These are phyloP conservation scores for Accipiter virgatus DNA, from an alignment of 2,113 vertebrate genomes.

Conservation along the genomic window DNA sequence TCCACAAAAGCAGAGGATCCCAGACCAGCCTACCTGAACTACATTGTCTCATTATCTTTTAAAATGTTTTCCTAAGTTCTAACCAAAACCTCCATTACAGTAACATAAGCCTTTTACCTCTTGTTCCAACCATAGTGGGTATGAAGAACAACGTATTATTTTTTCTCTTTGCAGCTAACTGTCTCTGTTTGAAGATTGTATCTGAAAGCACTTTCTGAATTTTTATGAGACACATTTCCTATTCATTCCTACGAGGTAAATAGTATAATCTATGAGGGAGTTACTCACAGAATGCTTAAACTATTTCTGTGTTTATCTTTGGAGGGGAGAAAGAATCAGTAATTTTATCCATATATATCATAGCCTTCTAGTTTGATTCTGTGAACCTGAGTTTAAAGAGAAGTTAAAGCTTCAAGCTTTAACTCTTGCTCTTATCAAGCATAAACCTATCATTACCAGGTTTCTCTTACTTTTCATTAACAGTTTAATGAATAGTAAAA, in stretches of 20 bases:
- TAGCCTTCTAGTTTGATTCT: not conserved
- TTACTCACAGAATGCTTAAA: not conserved
- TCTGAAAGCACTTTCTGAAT: not conserved
- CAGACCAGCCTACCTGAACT: not conserved
- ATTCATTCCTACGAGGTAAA: not conserved
- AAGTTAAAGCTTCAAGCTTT: not conserved
- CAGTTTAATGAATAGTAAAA: not conserved
- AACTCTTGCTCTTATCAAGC: not conserved
- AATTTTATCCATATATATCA: not conserved
- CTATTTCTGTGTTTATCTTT: not conserved
- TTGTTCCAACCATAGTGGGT: not conserved
- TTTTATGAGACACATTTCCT: not conserved
- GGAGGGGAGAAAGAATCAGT: not conserved
- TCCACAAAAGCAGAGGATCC: not conserved
- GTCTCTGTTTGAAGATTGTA: not conserved
- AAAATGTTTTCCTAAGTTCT: not conserved
- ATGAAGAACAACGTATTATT: not conserved
- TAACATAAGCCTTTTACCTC: not conserved
- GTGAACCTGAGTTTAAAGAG: not conserved
- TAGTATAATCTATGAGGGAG: not conserved
- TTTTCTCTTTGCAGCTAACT: not conserved
- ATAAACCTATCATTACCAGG: not conserved
- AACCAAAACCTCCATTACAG: not conserved
- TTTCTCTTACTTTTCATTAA: not conserved
- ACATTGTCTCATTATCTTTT: not conserved